phyloP scores from a whole-genome alignment of 2,797 vertebrate species.

The Alcedo atthis region DNA sequence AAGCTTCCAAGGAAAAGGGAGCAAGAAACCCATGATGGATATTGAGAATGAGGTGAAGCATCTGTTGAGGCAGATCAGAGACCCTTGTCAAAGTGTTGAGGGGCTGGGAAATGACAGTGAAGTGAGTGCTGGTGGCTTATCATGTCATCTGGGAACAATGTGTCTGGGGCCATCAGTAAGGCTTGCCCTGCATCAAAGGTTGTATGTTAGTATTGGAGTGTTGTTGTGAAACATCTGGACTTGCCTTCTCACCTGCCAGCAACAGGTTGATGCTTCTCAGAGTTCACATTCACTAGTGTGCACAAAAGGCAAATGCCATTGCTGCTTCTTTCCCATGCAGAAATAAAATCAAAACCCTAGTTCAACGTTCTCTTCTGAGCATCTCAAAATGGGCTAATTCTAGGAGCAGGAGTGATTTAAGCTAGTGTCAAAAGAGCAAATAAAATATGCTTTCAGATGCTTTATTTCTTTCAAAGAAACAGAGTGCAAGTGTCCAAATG shows the following conservation, averaged over 20 bases:
- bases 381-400: neutral
- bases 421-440: neutral
- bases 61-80: neutral
- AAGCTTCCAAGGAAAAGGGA: neutral
- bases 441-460: neutral
- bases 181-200: neutral
- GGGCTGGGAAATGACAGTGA: neutral
- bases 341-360: neutral
- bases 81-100: accelerated
- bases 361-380: neutral
- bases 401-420: neutral
- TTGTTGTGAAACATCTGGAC: neutral
- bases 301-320: neutral
- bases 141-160: accelerated
- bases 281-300: neutral
- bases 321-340: neutral
- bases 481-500: neutral
- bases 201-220: neutral
- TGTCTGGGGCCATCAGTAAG: neutral
- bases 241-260: neutral
- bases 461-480: neutral
- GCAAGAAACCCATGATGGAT: accelerated
- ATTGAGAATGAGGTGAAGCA: neutral
- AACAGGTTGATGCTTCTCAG: neutral
- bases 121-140: neutral